Evolutionary conservation across 2,888 invertebrate species (phyloP), one percentile per base, ranked within the genome.

Genomic region (Andrena trimmerana): DNA sequence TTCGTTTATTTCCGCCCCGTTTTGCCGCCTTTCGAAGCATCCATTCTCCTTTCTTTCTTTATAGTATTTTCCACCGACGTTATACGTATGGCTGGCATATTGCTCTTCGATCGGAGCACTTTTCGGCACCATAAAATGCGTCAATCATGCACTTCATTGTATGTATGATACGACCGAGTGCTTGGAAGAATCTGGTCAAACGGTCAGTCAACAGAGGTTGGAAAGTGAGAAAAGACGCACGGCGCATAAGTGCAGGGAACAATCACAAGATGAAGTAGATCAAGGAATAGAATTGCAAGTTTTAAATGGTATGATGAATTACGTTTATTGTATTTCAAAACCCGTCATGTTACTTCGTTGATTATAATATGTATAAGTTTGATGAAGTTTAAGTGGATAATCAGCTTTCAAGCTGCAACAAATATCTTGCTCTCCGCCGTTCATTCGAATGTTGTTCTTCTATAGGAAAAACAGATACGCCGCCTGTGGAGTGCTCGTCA

Each of bases 161-260:
- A 97, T 99, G 95, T 99, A 99, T 94, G 99, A 99, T 94, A 98
- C 98, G 16, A 97, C 97, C n/a, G 98, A 99, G 94, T 97, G 97
- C 92, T 95, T 97, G 94, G 95, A 93, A 94, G 97, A 95, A 94
- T 96, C 87, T 93, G 95, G 88, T 90, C 94, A 91, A 95, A 95
- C 94, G 90, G 95, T 91, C 95, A 96, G 91, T 95, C 94, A 91
- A 91, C 95, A 93, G 91, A 94, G 93, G 87, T 91, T 94, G 78
- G 93, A 95, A 92, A 94, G 94, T 91, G 95, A 95, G 89, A 93
- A 93, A 91, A 94, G 91, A 91, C 91, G 91, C 13, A 90, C 90
- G 8, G 84, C 90, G 66, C 91, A 90, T 74, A 94, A 93, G 87
- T 89, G 91, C 75, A 92, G 91, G 33, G 95, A 92, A 93, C 95